phyloP scores from a whole-genome alignment of 1,140 invertebrate species.

The Cyclina sinensis region DNA sequence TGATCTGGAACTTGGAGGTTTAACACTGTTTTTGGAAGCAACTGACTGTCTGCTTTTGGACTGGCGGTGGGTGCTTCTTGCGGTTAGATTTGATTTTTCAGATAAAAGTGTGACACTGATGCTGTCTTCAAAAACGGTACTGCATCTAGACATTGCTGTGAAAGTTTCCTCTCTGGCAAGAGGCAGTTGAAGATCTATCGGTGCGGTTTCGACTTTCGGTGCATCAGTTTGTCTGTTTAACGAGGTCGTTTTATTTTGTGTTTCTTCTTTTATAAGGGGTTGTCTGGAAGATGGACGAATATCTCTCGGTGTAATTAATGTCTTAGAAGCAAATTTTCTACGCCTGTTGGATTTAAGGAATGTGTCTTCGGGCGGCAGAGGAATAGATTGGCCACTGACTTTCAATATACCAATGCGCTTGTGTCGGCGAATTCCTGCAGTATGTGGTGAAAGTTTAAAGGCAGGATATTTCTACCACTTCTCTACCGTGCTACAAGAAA shows the following conservation, averaged over 20 bases:
- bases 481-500: constrained; percentile 48
- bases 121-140: constrained; percentile 22
- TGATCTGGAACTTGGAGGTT: neutral
- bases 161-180: constrained; percentile 30
- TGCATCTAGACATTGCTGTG: constrained; percentile 25
- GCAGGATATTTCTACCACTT: constrained; percentile 24
- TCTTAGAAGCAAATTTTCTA: constrained; percentile 17
- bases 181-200: neutral
- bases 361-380: neutral
- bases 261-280: neutral
- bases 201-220: constrained; percentile 8
- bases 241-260: neutral
- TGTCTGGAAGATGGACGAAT: constrained; percentile 4
- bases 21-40: neutral
- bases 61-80: neutral
- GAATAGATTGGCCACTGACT: neutral
- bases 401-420: constrained; percentile 30
- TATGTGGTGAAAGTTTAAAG: constrained; percentile 50
- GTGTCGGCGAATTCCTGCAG: constrained; percentile 29
- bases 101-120: constrained; percentile 10
- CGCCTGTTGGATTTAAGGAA: neutral
- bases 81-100: neutral
- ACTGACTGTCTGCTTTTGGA: constrained; percentile 1
- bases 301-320: constrained; percentile 28
- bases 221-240: neutral